Conservation (phyloP, 35 echinoderm and acorn worm species). For the Patiria miniata region DNA sequence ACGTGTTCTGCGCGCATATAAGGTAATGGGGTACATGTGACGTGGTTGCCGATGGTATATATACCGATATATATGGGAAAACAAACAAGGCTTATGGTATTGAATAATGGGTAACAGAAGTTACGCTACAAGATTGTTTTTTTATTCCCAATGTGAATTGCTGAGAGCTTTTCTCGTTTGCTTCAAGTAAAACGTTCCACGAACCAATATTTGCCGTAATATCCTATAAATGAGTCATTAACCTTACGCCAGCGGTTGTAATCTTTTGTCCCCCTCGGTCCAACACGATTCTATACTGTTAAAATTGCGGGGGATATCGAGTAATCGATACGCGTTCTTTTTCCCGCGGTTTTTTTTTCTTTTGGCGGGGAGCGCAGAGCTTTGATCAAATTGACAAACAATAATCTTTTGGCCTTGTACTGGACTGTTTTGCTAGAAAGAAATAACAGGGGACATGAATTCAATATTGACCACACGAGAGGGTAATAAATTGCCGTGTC, state of each 20-base stretch:
- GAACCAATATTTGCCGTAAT: not conserved
- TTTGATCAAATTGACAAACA: not conserved
- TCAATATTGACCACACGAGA: conserved; percentile 7
- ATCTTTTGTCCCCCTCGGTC: not conserved
- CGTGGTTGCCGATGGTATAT: no score
- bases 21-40: no score
- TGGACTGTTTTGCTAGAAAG: not conserved
- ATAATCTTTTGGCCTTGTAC: not conserved
- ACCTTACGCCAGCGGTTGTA: not conserved
- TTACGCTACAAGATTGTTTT: no score
- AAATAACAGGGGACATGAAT: not conserved
- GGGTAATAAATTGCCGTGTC: conserved; percentile 20
- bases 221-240: not conserved
- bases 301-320: not conserved
- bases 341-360: conserved; percentile 3
- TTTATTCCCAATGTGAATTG: no score
- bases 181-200: not conserved
- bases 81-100: no score
- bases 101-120: no score
- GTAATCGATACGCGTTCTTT: not conserved
- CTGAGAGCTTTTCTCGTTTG: no score
- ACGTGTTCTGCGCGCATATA: no score
- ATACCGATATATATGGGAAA: no score
- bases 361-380: not conserved
- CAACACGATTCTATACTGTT: conserved; percentile 13